Conservation (phyloP, 1,140 invertebrate genomes). For the Brachionus manjavacas region DNA sequence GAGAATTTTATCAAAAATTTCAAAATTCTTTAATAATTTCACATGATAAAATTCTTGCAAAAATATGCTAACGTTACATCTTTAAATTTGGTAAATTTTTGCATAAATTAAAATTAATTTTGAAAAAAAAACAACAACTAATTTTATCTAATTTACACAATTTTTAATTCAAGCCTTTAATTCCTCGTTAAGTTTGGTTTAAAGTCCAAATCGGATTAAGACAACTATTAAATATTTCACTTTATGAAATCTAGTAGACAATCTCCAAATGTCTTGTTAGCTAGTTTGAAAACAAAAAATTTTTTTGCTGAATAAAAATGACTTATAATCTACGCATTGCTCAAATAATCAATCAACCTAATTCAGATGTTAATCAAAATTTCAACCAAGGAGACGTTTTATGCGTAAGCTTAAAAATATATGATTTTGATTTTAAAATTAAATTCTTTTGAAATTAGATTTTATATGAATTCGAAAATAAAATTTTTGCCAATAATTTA, state of each 20-base stretch:
- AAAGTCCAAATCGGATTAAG: neutral
- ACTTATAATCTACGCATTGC: neutral
- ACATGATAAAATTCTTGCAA: neutral
- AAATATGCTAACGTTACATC: neutral
- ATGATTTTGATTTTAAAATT: neutral
- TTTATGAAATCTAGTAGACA: neutral
- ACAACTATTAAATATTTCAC: neutral
- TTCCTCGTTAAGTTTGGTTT: neutral
- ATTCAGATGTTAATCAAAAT: neutral
- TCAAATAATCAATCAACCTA: neutral
- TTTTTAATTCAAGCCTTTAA: neutral
- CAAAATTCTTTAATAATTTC: neutral
- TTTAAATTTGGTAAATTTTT: neutral
- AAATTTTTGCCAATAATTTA: constrained; percentile 7
- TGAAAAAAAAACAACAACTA: neutral
- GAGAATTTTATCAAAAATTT: neutral
- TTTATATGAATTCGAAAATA: neutral
- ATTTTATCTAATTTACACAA: neutral
- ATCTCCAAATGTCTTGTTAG: neutral
- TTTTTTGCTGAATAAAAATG: neutral
- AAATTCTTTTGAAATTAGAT: neutral
- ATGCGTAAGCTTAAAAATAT: neutral
- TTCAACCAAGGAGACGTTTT: neutral
- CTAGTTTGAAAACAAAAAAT: neutral
- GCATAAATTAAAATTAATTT: neutral